Conservation (phyloP, 2,888 invertebrate genomes). For the Epistrophella euchroma region DNA sequence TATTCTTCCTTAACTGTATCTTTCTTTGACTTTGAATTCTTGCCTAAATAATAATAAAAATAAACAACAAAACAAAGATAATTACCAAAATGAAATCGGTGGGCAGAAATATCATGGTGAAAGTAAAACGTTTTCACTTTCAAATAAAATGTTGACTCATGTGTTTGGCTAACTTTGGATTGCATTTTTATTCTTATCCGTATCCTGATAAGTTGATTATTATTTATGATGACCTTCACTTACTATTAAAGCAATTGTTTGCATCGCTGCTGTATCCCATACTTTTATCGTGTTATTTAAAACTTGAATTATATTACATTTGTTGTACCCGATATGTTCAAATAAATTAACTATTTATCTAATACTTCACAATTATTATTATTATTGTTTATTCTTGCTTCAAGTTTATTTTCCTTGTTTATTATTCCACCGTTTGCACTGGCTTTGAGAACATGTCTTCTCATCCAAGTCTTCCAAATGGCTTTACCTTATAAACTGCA, state of each 20-base stretch:
- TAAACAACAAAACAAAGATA: slow-evolving; percentile 25
- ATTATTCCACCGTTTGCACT: background rate
- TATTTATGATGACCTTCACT: slow-evolving; percentile 37
- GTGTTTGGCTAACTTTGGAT: background rate
- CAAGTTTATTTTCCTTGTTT: background rate
- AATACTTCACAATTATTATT: slow-evolving; percentile 8
- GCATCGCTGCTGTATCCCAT: slow-evolving; percentile 45
- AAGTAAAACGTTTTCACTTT: slow-evolving; percentile 49
- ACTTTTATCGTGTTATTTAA: background rate
- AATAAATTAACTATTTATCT: slow-evolving; percentile 5
- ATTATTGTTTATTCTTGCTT: slow-evolving; percentile 4
- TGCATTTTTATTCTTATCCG: background rate
- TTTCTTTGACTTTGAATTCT: slow-evolving; percentile 18
- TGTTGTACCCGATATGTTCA: background rate
- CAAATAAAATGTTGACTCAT: background rate
- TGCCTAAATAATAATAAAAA: slow-evolving; percentile 5
- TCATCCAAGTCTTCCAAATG: background rate
- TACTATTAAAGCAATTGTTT: slow-evolving; percentile 30
- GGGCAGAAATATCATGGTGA: slow-evolving; percentile 20
- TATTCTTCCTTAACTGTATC: slow-evolving; percentile 50
- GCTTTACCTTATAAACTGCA: slow-evolving; percentile 2
- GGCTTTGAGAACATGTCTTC: background rate
- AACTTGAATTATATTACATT: background rate
- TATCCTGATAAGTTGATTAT: slow-evolving; percentile 17
- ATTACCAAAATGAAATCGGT: slow-evolving; percentile 25